These are phyloP conservation scores for Parelbella ahira DNA, from an alignment of 2,888 invertebrate genomes.

Conservation along the genomic window DNA sequence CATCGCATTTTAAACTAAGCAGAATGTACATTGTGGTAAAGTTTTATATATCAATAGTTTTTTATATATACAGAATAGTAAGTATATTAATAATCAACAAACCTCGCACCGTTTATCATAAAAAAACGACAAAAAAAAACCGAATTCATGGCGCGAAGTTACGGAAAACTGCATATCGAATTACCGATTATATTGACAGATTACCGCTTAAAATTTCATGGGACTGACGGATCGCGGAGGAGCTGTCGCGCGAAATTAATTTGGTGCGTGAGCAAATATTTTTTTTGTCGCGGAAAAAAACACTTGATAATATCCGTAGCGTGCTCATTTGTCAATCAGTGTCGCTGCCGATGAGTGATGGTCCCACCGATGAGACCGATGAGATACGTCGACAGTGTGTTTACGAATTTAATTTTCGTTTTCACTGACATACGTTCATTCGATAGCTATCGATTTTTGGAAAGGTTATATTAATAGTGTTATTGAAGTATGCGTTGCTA, in stretches of 20 bases:
- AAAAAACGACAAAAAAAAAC: no score
- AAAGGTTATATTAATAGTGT: no score
- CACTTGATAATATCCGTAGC: slow-evolving; percentile 19
- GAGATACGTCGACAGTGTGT: slow-evolving; percentile 4
- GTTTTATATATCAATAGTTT: no score
- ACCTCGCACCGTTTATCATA: no score
- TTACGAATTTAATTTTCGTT: slow-evolving; percentile 9
- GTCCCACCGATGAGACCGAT: slow-evolving; percentile 5
- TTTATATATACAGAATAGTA: no score
- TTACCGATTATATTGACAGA: slow-evolving; percentile 3
- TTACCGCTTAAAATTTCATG: slow-evolving; percentile 10
- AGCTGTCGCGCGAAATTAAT: slow-evolving; percentile 9
- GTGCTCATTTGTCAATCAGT: slow-evolving; percentile 28
- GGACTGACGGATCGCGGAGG: not conserved
- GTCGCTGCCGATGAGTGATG: slow-evolving; percentile 25
- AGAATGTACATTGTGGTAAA: no score
- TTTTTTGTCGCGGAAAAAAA: slow-evolving; percentile 21
- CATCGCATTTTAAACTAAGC: no score
- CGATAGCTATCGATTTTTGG: slow-evolving; percentile 9
- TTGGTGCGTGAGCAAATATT: slow-evolving; percentile 18
- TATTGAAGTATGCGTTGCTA: no score
- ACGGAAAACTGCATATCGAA: slow-evolving; percentile 3
- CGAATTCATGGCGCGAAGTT: not conserved
- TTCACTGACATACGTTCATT: slow-evolving; percentile 3
- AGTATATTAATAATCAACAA: no score